Evolutionary conservation across 2,888 invertebrate genomes (phyloP).

Genomic region (Harpagoxenus sublaevis): DNA sequence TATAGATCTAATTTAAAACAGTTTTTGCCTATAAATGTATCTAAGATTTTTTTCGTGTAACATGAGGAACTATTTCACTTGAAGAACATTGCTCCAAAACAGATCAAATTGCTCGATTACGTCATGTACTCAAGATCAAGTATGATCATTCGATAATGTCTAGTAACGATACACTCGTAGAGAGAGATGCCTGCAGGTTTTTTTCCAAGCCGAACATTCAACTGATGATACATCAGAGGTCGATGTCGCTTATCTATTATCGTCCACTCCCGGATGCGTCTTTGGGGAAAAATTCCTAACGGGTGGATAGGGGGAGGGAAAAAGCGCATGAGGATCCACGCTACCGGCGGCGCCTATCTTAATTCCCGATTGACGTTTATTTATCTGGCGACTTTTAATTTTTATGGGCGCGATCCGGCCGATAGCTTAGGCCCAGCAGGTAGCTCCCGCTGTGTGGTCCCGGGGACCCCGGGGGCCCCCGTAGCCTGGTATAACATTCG

Average conservation of each 20-base stretch:
- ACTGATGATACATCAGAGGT: conserved; percentile 50
- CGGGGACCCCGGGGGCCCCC: conserved; percentile 52
- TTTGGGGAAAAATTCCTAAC: conserved; percentile 72
- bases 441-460: conserved; percentile 85
- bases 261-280: conserved; percentile 26
- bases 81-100: neutral
- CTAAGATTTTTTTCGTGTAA: neutral
- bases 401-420: conserved; percentile 84
- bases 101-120: neutral
- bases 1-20: neutral
- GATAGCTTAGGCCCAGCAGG: conserved; percentile 82
- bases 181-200: neutral
- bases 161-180: neutral
- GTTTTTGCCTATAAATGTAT: neutral
- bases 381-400: conserved; percentile 86
- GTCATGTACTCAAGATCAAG: neutral
- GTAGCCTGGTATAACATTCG: conserved; percentile 74
- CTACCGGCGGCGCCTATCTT: conserved; percentile 81
- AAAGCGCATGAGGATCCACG: conserved; percentile 56
- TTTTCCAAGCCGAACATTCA: conserved; percentile 36
- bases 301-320: conserved; percentile 52
- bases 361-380: conserved; percentile 85
- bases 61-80: neutral
- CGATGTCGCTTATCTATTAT: conserved; percentile 61
- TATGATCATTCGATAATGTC: neutral